Base-by-base conservation (phyloP, 2,797 vertebrate genomes). In the Dermochelys coriacea region DNA sequence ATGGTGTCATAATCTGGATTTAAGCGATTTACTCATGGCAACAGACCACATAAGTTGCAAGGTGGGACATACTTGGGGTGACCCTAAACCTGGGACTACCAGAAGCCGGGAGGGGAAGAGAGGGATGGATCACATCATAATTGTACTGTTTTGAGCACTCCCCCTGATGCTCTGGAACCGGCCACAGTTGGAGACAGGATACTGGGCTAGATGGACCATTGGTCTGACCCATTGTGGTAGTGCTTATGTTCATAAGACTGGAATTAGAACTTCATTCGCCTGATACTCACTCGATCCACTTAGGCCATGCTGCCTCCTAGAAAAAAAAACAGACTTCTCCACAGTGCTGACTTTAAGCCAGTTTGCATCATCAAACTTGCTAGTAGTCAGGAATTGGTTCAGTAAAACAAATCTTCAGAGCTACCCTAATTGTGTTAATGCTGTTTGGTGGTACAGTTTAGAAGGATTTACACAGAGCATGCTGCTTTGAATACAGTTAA, bases 201-300 rank as follows among this genome's bases (percentile, higher is more conserved):
- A 12, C 37, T 11, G 19, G n/a, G 21, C 68, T 71, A 41, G 19
- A 71, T 12, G 37, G 68, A 23, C 64, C 37, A 12, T 23, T 37
- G 64, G 64, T 41, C n/a, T 71, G 37, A 71, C 37, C n/a, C 68
- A 25, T 2, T 23, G 21, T 41, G n/a, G 5, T 41, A 41, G n/a
- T 12, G 37, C 19, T 6, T 71, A 23, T n/a, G 19, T 71, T 41
- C 68, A 21, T 29, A 29, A 77, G 25, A 37, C 52, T 47, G 78
- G 54, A 95, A 93, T 55, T 1, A 0, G 27, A 77, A 77, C 14
- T 31, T 25, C 15, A 16, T 45, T 50, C 31, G 90, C 37, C 47
- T 9, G 15, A 31, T 37, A 82, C 14, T 0, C 0, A 29, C 45
- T n/a, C 34, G 49, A 11, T 29, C 78, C 21, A 0, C 0, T 12